Base-by-base conservation (phyloP, 2,888 invertebrate genomes). In the Heteropelma amictum region DNA sequence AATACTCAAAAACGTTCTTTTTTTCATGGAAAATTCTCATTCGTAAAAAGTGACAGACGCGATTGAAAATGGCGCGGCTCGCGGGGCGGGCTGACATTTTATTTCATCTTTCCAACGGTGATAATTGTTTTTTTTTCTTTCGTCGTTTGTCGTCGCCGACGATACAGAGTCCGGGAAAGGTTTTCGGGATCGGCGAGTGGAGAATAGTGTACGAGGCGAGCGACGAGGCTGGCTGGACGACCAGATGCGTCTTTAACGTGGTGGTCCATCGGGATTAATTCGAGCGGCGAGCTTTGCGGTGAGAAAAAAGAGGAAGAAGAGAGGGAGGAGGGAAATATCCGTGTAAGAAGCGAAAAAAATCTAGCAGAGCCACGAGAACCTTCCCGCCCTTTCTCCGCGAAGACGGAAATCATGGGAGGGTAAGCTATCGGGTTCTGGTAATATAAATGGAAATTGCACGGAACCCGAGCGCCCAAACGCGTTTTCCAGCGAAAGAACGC, bases 201-300 rank as follows among this genome's bases (percentile, higher is more conserved):
- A 89, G 89, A 77, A 86, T 90, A 68, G 89, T 89, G 76, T 91
- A 91, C 82, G 89, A 90, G 72, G 91, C 90, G 6, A 87, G 84
- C 78, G 91, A 91, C 81, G 89, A 89, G 14, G 90, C 89, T 8
- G 90, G 90, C 21, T 91, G 90, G 87, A 87, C 88, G 68, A 89
- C 89, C 64, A 88, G 89, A 80, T 91, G 91, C 85, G 87, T 88
- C 75, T 91, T 91, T 83, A 90, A 82, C 71, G 84, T 88, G 42
- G 83, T 85, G 47, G 84, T 88, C 53, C 85, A 82, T 21, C 82
- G 82, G 77, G 79, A 75, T 75, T 75, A 72, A 72, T 72, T 60
- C 65, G 47, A 61, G n/a, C 45, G 42, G 12, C 14, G 47, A 71
- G 49, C 28, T 38, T 7, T 38, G 17, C 8, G 47, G 61, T 53